These are phyloP conservation scores for Hesperia comma DNA, from an alignment of 2,888 invertebrate genomes.

Conservation along the genomic window DNA sequence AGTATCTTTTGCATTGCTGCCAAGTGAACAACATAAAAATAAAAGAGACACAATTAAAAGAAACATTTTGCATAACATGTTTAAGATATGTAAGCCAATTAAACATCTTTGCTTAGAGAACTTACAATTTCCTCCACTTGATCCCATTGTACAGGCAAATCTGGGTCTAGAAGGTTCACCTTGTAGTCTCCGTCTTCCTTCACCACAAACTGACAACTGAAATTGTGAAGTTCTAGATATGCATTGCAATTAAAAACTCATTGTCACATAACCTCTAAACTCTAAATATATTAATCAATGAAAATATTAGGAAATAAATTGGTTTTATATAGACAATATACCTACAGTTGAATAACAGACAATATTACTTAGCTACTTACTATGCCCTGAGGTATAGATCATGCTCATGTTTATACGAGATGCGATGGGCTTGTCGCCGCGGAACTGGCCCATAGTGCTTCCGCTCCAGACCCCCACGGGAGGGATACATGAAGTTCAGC, in stretches of 20 bases:
- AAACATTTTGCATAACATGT: too few species aligned
- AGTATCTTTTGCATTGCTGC: too few species aligned
- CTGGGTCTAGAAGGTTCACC: conserved; percentile 91
- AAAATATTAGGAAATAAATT: too few species aligned
- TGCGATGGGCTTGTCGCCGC: conserved; percentile 59
- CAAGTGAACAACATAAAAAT: too few species aligned
- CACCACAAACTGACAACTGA: conserved; percentile 97
- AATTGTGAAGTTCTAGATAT: conserved; percentile 31
- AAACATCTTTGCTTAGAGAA: conserved; percentile 44
- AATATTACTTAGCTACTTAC: conserved; percentile 79
- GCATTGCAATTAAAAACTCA: neutral
- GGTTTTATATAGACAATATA: too few species aligned
- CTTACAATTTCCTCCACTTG: conserved; percentile 96
- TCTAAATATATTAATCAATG: too few species aligned
- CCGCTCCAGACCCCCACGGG: conserved; percentile 77
- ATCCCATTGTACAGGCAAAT: conserved; percentile 95
- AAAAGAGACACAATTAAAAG: too few species aligned
- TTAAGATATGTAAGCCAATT: neutral
- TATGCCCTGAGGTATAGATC: conserved; percentile 97
- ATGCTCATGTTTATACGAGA: conserved; percentile 91
- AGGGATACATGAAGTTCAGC: conserved; percentile 94
- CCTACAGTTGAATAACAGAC: too few species aligned
- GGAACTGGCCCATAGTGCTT: conserved; percentile 56
- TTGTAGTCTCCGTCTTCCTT: conserved; percentile 91
- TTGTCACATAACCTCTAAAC: too few species aligned